Evolutionary conservation across 1,140 invertebrate species (phyloP).

Genomic region (Heliconius melpomene): DNA sequence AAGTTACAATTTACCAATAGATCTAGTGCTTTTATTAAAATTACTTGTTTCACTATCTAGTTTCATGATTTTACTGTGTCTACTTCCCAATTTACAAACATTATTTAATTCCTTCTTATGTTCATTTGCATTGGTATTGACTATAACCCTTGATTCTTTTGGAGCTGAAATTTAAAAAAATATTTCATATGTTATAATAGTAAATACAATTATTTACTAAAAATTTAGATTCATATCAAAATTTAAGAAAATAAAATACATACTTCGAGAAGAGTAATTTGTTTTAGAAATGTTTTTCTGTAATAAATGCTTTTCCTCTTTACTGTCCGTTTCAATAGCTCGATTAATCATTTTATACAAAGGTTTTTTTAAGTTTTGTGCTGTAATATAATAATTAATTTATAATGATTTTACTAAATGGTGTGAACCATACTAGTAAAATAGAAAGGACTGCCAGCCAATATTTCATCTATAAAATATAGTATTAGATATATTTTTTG

Average conservation of each 20-base stretch:
- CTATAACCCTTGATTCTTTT: conserved; percentile 43
- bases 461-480: too few species aligned
- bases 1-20: neutral
- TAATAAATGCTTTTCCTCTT: conserved; percentile 45
- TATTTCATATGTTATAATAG: neutral
- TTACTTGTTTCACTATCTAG: conserved; percentile 28
- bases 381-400: conserved; percentile 37
- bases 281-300: conserved; percentile 51
- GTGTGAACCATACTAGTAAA: too few species aligned
- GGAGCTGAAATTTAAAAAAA: conserved; percentile 36
- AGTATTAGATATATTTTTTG: too few species aligned
- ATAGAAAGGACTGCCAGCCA: too few species aligned
- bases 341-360: conserved; percentile 45
- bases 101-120: conserved; percentile 48
- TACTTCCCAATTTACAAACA: conserved; percentile 42
- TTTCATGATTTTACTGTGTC: conserved; percentile 40
- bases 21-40: conserved; percentile 22
- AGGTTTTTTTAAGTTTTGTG: conserved; percentile 42
- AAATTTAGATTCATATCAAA: neutral
- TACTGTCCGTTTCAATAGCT: conserved; percentile 46
- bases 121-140: conserved; percentile 47
- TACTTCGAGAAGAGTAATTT: conserved; percentile 50
- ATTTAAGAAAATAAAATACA: neutral
- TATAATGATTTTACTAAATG: neutral
- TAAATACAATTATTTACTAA: neutral